Conservation (phyloP, 2,113 vertebrate genomes). For the Halcyon senegalensis region DNA sequence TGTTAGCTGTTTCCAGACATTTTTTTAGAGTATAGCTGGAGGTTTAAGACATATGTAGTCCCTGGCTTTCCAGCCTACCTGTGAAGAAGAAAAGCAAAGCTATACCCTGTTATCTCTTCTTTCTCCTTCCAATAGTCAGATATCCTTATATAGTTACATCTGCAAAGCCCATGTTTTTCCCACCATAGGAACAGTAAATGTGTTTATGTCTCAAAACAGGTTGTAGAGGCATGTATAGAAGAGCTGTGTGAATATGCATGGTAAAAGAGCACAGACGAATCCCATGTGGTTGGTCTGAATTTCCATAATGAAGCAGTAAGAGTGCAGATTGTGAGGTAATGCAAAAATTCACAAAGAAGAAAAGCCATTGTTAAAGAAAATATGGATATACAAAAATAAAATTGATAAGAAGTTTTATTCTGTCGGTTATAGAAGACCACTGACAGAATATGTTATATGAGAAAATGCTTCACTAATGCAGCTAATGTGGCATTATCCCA, state of each 20-base stretch:
- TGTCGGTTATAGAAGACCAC: background rate
- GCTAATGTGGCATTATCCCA: slow-evolving; percentile 46
- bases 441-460: background rate
- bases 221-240: background rate
- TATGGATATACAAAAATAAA: slow-evolving; percentile 1
- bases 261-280: background rate
- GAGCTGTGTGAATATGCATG: background rate
- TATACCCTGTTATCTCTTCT: background rate
- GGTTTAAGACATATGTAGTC: background rate
- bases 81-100: background rate
- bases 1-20: background rate
- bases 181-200: background rate
- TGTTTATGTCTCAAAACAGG: background rate
- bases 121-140: background rate
- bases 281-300: background rate
- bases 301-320: background rate
- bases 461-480: slow-evolving; percentile 24
- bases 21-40: background rate
- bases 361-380: background rate
- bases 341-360: background rate
- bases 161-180: background rate
- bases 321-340: background rate
- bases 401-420: background rate
- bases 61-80: background rate
- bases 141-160: background rate